Percentiles rank a stretch among this genome's conserved stretches.
Conservation (phyloP, 2,113 vertebrate species). For the Spheniscus mendiculus region DNA sequence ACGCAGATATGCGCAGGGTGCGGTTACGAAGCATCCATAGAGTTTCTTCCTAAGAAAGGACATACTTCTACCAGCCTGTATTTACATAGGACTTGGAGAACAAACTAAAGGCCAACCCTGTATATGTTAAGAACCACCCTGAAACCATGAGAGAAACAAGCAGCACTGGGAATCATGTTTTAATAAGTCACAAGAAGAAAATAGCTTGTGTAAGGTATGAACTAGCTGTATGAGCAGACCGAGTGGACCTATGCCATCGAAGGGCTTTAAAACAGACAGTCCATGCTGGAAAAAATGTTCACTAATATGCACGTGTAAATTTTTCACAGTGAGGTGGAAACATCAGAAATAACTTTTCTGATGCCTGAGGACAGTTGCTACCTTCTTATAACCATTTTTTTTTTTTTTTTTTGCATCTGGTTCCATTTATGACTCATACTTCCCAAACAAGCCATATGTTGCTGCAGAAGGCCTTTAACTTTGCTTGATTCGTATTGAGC, state of each 20-base stretch:
- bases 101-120: neutral
- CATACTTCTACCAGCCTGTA: neutral
- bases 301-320: neutral
- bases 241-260: neutral
- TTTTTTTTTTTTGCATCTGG: slow-evolving; percentile 69
- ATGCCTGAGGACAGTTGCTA: slow-evolving; percentile 55
- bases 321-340: slow-evolving; percentile 5
- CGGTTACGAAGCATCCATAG: neutral
- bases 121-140: neutral
- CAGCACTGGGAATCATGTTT: neutral
- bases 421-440: slow-evolving; percentile 77
- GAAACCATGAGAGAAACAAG: neutral
- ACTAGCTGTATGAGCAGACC: neutral
- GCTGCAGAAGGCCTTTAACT: slow-evolving; percentile 66
- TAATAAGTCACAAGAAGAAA: neutral
- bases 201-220: neutral
- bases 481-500: slow-evolving; percentile 59
- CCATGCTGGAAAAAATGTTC: neutral
- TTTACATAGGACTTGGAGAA: neutral
- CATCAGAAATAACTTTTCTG: slow-evolving; percentile 59
- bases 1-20: neutral
- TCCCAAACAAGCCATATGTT: slow-evolving; percentile 74
- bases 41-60: neutral
- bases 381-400: slow-evolving; percentile 38
- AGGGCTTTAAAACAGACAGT: neutral